Percentiles rank a stretch among this genome's conserved stretches.
phyloP scores from a whole-genome alignment of 2,797 vertebrate species.

The Benthosema pterotum region DNA sequence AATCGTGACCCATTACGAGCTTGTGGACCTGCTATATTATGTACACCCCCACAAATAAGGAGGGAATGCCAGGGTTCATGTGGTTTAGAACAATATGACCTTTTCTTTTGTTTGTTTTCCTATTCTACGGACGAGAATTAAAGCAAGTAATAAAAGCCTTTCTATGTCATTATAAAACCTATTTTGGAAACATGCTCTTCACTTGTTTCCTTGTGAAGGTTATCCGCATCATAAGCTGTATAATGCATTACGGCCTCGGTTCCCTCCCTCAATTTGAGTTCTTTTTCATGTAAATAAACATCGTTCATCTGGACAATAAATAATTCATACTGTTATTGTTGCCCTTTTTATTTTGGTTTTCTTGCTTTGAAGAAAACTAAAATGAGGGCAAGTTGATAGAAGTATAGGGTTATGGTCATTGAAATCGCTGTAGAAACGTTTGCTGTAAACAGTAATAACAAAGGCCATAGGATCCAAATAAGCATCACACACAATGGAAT shows the following conservation, averaged over 20 bases:
- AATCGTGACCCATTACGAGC: no score
- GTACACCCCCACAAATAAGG: no score
- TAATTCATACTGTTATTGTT: background rate
- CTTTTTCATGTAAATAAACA: slow-evolving; percentile 29
- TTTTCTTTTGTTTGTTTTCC: background rate
- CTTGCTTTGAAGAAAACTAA: background rate
- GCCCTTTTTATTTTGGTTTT: slow-evolving; percentile 8
- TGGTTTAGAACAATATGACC: background rate
- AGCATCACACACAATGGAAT: slow-evolving; percentile 21
- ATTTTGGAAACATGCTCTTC: background rate
- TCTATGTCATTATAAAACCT: background rate
- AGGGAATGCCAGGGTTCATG: background rate
- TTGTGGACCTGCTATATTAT: no score
- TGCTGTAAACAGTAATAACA: slow-evolving; percentile 49
- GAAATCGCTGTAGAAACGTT: slow-evolving; percentile 42
- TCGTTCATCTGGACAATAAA: slow-evolving; percentile 2
- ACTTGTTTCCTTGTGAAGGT: background rate
- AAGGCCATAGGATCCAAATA: slow-evolving; percentile 49
- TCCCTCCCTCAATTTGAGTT: slow-evolving; percentile 41
- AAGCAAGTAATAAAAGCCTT: no score
- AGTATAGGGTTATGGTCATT: slow-evolving; percentile 15
- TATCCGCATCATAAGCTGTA: slow-evolving; percentile 12
- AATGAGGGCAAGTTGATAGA: no score
- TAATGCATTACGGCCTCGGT: slow-evolving; percentile 40
- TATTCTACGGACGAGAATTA: no score